Conservation (phyloP, 1,140 invertebrate species). For the Drosophila seguyi region DNA sequence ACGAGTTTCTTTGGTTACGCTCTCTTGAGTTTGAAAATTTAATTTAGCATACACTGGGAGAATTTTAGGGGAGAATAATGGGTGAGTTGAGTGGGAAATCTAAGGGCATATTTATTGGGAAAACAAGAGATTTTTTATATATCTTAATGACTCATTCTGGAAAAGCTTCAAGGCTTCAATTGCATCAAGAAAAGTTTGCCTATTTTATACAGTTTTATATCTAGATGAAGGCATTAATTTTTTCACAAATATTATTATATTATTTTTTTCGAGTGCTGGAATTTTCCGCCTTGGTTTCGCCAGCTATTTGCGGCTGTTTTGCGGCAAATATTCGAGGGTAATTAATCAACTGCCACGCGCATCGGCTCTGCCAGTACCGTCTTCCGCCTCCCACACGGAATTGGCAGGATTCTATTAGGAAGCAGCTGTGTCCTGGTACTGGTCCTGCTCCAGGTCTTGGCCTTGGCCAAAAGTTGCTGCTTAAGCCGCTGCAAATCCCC, state of each 20-base stretch:
- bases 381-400: slow-evolving; percentile 9
- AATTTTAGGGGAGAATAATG: background rate
- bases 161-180: background rate
- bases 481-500: slow-evolving; percentile 73
- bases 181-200: too few relatives aligned
- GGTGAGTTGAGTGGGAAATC: background rate
- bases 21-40: slow-evolving; percentile 32
- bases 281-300: slow-evolving; percentile 1
- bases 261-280: slow-evolving; percentile 8
- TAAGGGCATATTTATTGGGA: background rate
- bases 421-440: slow-evolving; percentile 30
- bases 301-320: slow-evolving; percentile 23
- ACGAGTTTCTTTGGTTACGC: slow-evolving; percentile 35
- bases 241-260: too few relatives aligned
- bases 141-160: background rate
- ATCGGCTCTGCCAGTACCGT: slow-evolving; percentile 2
- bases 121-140: background rate
- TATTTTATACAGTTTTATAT: too few relatives aligned
- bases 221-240: too few relatives aligned
- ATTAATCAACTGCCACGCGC: slow-evolving; percentile 62
- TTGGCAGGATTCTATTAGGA: slow-evolving; percentile 43
- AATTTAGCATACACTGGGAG: slow-evolving; percentile 25
- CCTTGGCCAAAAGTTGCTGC: slow-evolving; percentile 69
- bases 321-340: slow-evolving; percentile 46
- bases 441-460: slow-evolving; percentile 14